Evolutionary conservation across 2,113 vertebrate species (phyloP).

Genomic region (Sarotherodon lohbergeri): DNA sequence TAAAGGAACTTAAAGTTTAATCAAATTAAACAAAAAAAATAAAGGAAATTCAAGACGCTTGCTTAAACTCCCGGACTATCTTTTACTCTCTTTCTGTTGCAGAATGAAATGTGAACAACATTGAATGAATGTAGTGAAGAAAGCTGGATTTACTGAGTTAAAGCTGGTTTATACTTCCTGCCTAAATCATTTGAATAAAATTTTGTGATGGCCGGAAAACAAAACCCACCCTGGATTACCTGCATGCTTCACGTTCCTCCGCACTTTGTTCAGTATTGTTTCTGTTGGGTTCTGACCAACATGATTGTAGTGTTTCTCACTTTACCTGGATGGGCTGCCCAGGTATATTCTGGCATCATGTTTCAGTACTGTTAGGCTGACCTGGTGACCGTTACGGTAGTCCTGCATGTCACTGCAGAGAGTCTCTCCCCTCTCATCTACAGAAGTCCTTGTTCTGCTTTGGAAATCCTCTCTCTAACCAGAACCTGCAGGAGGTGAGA

Average conservation of each 20-base stretch:
- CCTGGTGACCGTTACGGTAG: background rate
- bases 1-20: background rate
- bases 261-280: background rate
- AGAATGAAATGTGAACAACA: background rate
- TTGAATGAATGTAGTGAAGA: background rate
- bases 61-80: background rate
- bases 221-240: background rate
- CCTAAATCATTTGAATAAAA: background rate
- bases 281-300: background rate
- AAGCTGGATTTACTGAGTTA: background rate
- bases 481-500: background rate
- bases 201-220: background rate
- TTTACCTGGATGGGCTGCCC: background rate
- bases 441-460: background rate
- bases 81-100: background rate
- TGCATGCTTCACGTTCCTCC: background rate
- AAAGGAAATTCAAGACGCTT: rapidly evolving
- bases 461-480: background rate
- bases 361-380: background rate
- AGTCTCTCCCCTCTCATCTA: background rate
- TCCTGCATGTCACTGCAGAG: background rate
- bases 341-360: background rate
- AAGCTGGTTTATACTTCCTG: background rate
- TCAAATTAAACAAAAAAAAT: rapidly evolving
- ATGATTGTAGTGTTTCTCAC: background rate